phyloP scores from a whole-genome alignment of 2,113 vertebrate species.

The Bos taurus region ARS-UCD2.0 NC_037333.1:115391001-115391500 shows the following conservation, averaged over 20 bases:
- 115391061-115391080: slow-evolving; percentile 84
- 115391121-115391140: not conserved
- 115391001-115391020: slow-evolving; percentile 86
- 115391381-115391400: not conserved
- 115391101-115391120: not conserved
- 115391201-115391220: not conserved
- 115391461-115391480: not conserved
- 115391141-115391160: rapidly evolving
- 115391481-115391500: not conserved
- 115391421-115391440: not conserved
- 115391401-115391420: not conserved
- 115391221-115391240: rapidly evolving
- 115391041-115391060: slow-evolving; percentile 86
- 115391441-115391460: not conserved
- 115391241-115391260: not conserved
- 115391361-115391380: not conserved
- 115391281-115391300: not conserved
- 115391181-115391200: rapidly evolving
- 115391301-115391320: not conserved
- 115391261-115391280: not conserved
- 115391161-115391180: not conserved
- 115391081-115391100: not conserved
- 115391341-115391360: not conserved
- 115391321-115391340: not conserved
- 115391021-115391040: slow-evolving; percentile 87